These are phyloP conservation scores for Oreohelix idahoensis DNA, from an alignment of 1,140 invertebrate species.

Conservation along the genomic window DNA sequence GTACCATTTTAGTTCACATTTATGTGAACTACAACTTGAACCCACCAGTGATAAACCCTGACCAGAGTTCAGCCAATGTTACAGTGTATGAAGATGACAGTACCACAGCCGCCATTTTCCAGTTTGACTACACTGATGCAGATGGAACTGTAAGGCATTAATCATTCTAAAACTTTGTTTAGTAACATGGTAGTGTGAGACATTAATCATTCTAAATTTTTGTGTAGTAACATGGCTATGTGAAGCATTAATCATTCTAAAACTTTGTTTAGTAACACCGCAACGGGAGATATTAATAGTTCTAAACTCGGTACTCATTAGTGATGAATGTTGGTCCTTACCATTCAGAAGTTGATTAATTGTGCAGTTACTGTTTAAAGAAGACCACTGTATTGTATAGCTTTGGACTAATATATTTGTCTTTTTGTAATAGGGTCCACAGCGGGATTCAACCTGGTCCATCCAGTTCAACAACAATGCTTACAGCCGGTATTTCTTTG, in stretches of 20 bases:
- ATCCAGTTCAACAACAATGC: not conserved
- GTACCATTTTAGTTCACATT: not conserved
- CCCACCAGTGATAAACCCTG: slow-evolving; percentile 1
- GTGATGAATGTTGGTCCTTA: too few species aligned
- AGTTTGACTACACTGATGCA: slow-evolving; percentile 9
- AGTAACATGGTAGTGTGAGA: too few species aligned
- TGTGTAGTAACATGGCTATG: too few species aligned
- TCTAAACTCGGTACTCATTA: too few species aligned
- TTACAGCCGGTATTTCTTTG: slow-evolving; percentile 9
- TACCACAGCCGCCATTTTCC: slow-evolving; percentile 10
- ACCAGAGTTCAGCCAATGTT: not conserved
- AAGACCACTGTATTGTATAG: too few species aligned
- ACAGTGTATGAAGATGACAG: slow-evolving; percentile 36
- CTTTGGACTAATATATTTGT: too few species aligned
- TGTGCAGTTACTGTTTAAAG: too few species aligned
- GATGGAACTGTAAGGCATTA: slow-evolving; percentile 22
- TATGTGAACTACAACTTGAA: slow-evolving; percentile 15
- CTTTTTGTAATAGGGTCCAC: slow-evolving; percentile 18
- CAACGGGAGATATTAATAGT: too few species aligned
- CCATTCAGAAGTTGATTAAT: too few species aligned
- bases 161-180: not conserved
- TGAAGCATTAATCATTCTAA: not conserved
- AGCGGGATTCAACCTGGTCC: slow-evolving; percentile 9
- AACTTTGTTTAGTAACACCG: not conserved
- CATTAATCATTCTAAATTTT: too few species aligned